Evolutionary conservation across 2,797 vertebrate genomes (phyloP).

Genomic region (Microctenopoma lineatum): DNA sequence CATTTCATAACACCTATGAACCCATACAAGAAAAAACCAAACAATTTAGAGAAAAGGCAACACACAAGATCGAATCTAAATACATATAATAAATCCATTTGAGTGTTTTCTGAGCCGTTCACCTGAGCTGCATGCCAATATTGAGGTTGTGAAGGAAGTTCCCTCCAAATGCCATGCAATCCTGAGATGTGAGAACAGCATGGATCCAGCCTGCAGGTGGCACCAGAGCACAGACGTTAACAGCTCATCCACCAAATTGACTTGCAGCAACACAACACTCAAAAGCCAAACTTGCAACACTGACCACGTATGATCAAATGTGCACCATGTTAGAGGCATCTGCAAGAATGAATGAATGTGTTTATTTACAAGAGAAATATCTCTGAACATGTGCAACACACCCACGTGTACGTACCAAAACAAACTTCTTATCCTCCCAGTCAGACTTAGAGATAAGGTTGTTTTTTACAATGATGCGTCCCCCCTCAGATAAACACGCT

Average conservation of each 20-base stretch:
- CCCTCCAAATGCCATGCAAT: conserved; percentile 99
- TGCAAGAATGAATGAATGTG: not conserved
- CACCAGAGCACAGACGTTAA: conserved; percentile 43
- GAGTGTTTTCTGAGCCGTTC: conserved; percentile 10
- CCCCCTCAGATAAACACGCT: conserved; percentile 36
- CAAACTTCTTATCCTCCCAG: conserved; percentile 3
- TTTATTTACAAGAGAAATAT: not conserved
- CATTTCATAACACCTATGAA: conserved; percentile 97
- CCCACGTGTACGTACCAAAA: conserved; percentile 3
- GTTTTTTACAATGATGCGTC: not conserved
- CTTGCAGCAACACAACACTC: not conserved
- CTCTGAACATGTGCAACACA: not conserved
- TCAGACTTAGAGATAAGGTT: conserved; percentile 32
- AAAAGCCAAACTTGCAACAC: not conserved
- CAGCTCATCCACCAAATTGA: not conserved
- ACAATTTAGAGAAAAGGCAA: not conserved
- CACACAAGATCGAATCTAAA: not conserved
- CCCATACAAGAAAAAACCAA: not conserved
- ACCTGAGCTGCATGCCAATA: conserved; percentile 99
- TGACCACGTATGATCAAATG: not conserved
- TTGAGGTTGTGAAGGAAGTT: conserved; percentile 99
- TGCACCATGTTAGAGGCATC: not conserved
- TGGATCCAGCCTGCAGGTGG: conserved; percentile 96
- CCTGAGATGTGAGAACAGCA: conserved; percentile 98
- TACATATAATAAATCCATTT: not conserved